Percentiles rank a stretch among this genome's conserved stretches.
Conservation (phyloP, 1,140 invertebrate species). For the Campodea augens region DNA sequence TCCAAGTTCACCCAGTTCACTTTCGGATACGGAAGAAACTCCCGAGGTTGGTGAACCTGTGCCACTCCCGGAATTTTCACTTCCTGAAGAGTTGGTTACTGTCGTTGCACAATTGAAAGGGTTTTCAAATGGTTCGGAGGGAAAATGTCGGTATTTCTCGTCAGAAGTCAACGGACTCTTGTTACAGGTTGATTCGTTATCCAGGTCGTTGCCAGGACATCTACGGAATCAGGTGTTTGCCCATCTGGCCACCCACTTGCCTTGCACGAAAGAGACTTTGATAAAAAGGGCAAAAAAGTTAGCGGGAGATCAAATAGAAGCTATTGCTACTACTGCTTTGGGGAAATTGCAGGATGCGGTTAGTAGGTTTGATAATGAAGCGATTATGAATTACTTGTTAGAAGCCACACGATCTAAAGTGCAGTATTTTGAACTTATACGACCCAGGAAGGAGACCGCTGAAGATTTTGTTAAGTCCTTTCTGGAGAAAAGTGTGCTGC, state of each 20-base stretch:
- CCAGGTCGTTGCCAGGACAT: conserved; percentile 25
- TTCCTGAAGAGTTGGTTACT: conserved; percentile 33
- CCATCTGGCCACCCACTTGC: conserved; percentile 39
- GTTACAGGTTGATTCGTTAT: conserved; percentile 40
- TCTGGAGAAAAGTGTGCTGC: conserved; percentile 30
- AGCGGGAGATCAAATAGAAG: conserved; percentile 32
- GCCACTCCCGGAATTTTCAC: conserved; percentile 16
- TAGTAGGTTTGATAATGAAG: conserved; percentile 17
- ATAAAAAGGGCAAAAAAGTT: conserved; percentile 44
- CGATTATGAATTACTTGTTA: conserved; percentile 23
- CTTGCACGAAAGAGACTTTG: conserved; percentile 44
- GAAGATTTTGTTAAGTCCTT: conserved; percentile 32
- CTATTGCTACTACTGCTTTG: conserved; percentile 30
- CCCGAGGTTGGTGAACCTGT: too few relatives aligned
- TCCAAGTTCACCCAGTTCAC: too few relatives aligned
- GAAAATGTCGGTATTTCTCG: conserved; percentile 42
- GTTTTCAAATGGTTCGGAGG: conserved; percentile 31
- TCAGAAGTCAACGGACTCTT: conserved; percentile 36
- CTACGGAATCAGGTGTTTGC: conserved; percentile 35
- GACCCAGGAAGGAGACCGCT: conserved; percentile 29
- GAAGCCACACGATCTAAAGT: conserved; percentile 27
- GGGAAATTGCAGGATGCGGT: conserved; percentile 14
- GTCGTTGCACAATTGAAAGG: conserved; percentile 35
- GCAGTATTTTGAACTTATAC: conserved; percentile 24
- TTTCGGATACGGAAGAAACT: too few relatives aligned